phyloP scores from a whole-genome alignment of 2,888 invertebrate species.

The Geotrupes spiniger region DNA sequence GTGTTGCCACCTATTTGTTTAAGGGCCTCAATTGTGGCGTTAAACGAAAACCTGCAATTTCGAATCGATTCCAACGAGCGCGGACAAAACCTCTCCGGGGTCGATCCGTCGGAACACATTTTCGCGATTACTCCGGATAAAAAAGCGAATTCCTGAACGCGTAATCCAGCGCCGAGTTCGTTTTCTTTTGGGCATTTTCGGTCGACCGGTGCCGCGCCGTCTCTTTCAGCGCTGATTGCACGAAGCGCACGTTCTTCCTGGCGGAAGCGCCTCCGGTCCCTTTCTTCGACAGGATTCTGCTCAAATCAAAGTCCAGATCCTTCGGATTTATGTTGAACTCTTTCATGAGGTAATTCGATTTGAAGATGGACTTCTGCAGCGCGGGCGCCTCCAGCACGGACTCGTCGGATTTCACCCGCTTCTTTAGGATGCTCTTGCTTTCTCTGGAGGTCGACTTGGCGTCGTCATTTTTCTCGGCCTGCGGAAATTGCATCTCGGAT shows the following conservation, averaged over 20 bases:
- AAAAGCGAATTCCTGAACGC: slow-evolving; percentile 36
- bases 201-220: slow-evolving; percentile 17
- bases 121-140: slow-evolving; percentile 3
- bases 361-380: slow-evolving; percentile 29
- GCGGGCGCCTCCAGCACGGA: slow-evolving; percentile 12
- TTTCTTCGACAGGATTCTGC: slow-evolving; percentile 7
- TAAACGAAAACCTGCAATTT: too few relatives aligned
- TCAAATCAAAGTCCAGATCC: slow-evolving; percentile 18
- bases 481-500: neutral
- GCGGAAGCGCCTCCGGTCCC: slow-evolving; percentile 1
- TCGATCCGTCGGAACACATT: too few relatives aligned
- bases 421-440: slow-evolving; percentile 11
- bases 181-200: slow-evolving; percentile 26
- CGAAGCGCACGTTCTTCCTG: slow-evolving; percentile 22
- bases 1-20: too few relatives aligned
- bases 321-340: slow-evolving; percentile 31
- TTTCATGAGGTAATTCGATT: slow-evolving; percentile 38
- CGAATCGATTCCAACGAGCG: too few relatives aligned
- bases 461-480: neutral
- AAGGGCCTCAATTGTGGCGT: too few relatives aligned
- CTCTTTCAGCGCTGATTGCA: neutral
- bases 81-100: too few relatives aligned
- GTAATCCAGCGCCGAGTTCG: slow-evolving; percentile 25
- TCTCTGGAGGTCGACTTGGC: neutral
- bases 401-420: neutral